Percentiles rank a stretch among this genome's conserved stretches.
Conservation (phyloP, 2,797 vertebrate species). For the Sebastes diaconus region DNA sequence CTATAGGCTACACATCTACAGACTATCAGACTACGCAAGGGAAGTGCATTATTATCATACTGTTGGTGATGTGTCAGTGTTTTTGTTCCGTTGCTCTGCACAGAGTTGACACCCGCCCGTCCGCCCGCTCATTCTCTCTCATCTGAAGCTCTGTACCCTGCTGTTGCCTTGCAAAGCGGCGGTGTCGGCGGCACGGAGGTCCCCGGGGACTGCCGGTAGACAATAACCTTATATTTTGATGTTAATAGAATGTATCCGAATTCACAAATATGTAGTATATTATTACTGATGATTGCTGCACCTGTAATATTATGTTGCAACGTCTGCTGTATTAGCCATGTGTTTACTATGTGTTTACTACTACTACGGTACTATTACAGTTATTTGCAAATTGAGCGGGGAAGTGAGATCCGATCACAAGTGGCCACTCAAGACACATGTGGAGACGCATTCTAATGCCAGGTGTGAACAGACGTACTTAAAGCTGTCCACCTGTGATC, state of each 20-base stretch:
- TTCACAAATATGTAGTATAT: neutral
- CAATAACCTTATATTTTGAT: neutral
- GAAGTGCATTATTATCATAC: neutral
- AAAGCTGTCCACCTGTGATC: too few relatives aligned
- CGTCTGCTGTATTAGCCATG: neutral
- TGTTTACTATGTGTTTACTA: neutral
- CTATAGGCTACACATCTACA: neutral
- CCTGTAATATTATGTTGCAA: neutral
- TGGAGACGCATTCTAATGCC: neutral
- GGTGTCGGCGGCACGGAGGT: neutral
- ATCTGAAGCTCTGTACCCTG: neutral
- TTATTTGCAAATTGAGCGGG: neutral
- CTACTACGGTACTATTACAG: too few relatives aligned
- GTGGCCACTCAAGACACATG: neutral
- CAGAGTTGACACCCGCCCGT: neutral
- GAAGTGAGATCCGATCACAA: neutral
- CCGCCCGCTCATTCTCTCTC: neutral
- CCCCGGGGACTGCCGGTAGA: neutral
- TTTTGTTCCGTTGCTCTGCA: neutral
- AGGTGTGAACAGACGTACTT: too few relatives aligned
- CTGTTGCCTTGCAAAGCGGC: neutral
- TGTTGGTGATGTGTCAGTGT: fast-evolving
- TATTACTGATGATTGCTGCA: neutral
- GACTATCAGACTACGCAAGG: neutral
- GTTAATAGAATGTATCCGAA: neutral